Evolutionary conservation across 2,797 vertebrate species (phyloP), one percentile per base, ranked within the genome.

Genomic region (Percopsis omiscomaycus): DNA sequence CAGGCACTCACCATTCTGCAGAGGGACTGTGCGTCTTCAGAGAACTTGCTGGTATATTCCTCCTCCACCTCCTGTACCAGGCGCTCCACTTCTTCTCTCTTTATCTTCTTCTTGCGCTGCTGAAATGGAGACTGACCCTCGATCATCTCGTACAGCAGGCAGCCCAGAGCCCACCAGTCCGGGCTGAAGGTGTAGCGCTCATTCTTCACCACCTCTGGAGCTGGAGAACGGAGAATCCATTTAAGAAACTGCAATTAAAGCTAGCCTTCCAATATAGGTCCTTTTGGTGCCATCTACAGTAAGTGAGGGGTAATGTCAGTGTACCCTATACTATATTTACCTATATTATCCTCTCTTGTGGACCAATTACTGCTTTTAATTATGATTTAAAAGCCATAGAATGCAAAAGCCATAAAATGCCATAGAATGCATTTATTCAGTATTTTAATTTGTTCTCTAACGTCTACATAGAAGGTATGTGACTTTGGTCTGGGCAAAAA

Each of bases 91-190:
- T 98, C 97, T 81, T 99, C 97, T 10, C 97, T 84, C 87, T 96
- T 98, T 83, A 98, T 96, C 91, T 98, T 98, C 90, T 97, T 98
- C 88, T 95, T 98, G 75, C 98, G 93, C 90, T 98, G 96, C 89
- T 98, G 97, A 86, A 98, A 99, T 14, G 98, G 98, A 0, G 98
- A 99, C 88, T 98, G 96, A 61, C 97, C 97, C 75, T 97, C 95
- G 11, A 99, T 96, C 98, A 99, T 99, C 93, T 99, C 98, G 0
- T 97, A 99, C 42, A 99, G 86, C 61, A 99, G 93, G 89, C 95
- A 98, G 81, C 96, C 97, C 55, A 99, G 89, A 0, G 95, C 95
- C 98, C 98, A 99, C 98, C 98, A 99, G 88, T 99, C 98, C 0
- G 98, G 98, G 81, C 96, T 95, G 88, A 98, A 95, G 0, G 94